Conservation (phyloP, 2,113 vertebrate species). For the Pristiophorus japonicus region DNA sequence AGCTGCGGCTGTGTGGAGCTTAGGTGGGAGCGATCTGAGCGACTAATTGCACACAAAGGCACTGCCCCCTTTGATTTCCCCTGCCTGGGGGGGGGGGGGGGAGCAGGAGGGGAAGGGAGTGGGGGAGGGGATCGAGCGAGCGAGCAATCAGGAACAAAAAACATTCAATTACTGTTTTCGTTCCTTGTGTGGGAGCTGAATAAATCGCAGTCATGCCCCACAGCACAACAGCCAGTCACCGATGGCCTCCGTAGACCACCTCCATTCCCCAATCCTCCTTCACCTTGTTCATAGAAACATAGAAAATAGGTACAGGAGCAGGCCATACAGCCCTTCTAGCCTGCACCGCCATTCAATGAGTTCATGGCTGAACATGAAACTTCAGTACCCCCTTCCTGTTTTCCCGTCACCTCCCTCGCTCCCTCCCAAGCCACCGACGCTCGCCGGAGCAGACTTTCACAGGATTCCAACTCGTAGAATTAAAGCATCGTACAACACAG, state of each 20-base stretch:
- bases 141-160: background rate
- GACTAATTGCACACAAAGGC: background rate
- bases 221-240: background rate
- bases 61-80: background rate
- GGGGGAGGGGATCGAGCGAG: background rate
- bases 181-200: background rate
- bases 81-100: background rate
- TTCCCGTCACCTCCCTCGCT: no score
- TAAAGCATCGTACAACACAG: no score
- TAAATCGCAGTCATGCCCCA: background rate
- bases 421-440: no score
- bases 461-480: no score
- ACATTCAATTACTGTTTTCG: background rate
- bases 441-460: no score
- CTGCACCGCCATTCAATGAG: no score
- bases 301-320: no score
- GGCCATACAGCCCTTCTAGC: no score
- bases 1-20: background rate
- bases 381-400: no score
- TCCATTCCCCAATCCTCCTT: background rate
- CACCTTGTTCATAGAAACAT: no score
- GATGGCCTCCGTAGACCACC: background rate
- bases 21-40: background rate
- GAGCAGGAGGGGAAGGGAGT: background rate
- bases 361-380: no score